Percentiles rank a stretch among this genome's conserved stretches.
These are phyloP conservation scores for Amblyraja radiata DNA, from an alignment of 2,797 vertebrate species.

Conservation along the genomic window DNA sequence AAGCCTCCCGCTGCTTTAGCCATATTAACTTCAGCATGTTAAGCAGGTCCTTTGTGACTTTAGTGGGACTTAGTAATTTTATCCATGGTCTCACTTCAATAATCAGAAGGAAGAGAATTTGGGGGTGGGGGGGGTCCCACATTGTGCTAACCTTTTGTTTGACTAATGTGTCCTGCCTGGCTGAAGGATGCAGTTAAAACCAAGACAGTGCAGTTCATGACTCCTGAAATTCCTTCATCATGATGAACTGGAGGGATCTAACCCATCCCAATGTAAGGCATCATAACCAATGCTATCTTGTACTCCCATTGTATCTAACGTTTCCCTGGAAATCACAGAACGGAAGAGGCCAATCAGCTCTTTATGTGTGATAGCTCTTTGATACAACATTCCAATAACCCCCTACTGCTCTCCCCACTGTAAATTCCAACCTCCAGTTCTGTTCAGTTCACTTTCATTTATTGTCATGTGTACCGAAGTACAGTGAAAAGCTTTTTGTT, in stretches of 20 bases:
- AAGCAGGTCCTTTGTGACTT: background rate
- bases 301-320: background rate
- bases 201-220: background rate
- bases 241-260: background rate
- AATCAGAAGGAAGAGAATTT: no score
- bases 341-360: no score
- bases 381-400: no score
- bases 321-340: background rate
- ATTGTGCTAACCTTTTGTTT: background rate
- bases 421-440: no score
- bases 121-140: no score
- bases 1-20: background rate
- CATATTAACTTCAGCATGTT: background rate
- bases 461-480: no score
- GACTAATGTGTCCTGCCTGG: background rate
- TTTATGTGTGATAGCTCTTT: no score
- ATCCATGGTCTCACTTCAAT: no score
- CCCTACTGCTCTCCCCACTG: no score
- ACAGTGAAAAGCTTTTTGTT: no score
- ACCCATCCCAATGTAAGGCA: background rate
- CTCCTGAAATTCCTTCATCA: background rate
- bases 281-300: background rate
- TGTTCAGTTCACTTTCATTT: no score
- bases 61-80: background rate
- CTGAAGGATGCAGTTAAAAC: background rate